phyloP scores from a whole-genome alignment of 2,113 vertebrate genomes.

The Ptilorrhoa leucosticta region DNA sequence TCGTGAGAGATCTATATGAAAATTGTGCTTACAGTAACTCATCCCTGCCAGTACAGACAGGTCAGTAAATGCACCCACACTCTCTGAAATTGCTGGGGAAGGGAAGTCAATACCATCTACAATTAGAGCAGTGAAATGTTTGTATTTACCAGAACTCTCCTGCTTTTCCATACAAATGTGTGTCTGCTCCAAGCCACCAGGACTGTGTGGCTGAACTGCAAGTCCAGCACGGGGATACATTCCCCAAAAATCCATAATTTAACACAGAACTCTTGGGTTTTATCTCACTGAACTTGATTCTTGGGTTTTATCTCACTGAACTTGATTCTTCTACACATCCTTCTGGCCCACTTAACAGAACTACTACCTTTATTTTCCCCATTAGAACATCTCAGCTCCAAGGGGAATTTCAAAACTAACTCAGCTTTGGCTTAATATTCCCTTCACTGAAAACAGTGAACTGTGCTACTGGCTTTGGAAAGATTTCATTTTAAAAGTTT shows the following conservation, averaged over 20 bases:
- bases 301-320: not conserved
- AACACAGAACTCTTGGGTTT: not conserved
- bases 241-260: not conserved
- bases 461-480: not conserved
- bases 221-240: not conserved
- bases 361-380: not conserved
- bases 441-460: not conserved
- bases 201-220: not conserved
- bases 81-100: conserved; percentile 17
- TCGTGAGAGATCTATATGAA: not conserved
- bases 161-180: not conserved
- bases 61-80: conserved; percentile 33
- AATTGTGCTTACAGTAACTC: not conserved
- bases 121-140: conserved; percentile 16
- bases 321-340: not conserved
- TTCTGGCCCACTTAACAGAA: not conserved
- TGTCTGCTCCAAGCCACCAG: not conserved
- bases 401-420: not conserved
- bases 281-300: not conserved
- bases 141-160: not conserved
- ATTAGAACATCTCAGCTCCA: not conserved
- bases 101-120: not conserved
- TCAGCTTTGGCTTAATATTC: not conserved
- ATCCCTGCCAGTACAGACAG: not conserved
- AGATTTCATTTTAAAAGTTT: not conserved